Evolutionary conservation across 1,140 invertebrate species (phyloP).

Genomic region (Antheraea pernyi): DNA sequence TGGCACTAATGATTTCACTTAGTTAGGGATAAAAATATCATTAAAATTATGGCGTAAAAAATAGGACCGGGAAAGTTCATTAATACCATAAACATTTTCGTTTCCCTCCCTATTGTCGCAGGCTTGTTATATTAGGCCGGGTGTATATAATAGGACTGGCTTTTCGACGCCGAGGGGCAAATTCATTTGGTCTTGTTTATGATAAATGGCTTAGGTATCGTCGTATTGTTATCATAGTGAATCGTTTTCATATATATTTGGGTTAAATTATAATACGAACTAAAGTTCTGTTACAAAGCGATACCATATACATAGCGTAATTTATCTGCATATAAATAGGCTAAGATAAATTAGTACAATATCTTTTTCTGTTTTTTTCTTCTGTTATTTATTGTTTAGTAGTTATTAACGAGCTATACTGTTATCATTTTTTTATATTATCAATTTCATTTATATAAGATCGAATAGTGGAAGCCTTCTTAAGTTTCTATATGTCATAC

Average conservation of each 20-base stretch:
- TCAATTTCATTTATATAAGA: too few relatives aligned
- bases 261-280: not conserved
- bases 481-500: too few relatives aligned
- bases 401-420: too few relatives aligned
- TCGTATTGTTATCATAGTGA: conserved; percentile 21
- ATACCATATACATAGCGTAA: not conserved
- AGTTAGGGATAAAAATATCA: conserved; percentile 38
- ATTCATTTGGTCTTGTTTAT: conserved; percentile 28
- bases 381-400: too few relatives aligned
- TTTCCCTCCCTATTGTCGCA: conserved; percentile 27
- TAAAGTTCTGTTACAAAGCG: not conserved
- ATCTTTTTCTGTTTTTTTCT: too few relatives aligned
- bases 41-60: conserved; percentile 40
- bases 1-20: conserved; percentile 37
- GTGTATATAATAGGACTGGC: conserved; percentile 28
- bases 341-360: too few relatives aligned
- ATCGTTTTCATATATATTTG: conserved; percentile 8
- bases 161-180: conserved; percentile 18
- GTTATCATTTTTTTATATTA: too few relatives aligned
- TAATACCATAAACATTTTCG: conserved; percentile 38
- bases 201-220: conserved; percentile 27
- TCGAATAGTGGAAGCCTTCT: too few relatives aligned
- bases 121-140: conserved; percentile 27
- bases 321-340: too few relatives aligned
- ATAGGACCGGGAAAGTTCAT: conserved; percentile 42